These are phyloP conservation scores for Abrostola tripartita DNA, from an alignment of 2,888 invertebrate genomes.

Conservation along the genomic window DNA sequence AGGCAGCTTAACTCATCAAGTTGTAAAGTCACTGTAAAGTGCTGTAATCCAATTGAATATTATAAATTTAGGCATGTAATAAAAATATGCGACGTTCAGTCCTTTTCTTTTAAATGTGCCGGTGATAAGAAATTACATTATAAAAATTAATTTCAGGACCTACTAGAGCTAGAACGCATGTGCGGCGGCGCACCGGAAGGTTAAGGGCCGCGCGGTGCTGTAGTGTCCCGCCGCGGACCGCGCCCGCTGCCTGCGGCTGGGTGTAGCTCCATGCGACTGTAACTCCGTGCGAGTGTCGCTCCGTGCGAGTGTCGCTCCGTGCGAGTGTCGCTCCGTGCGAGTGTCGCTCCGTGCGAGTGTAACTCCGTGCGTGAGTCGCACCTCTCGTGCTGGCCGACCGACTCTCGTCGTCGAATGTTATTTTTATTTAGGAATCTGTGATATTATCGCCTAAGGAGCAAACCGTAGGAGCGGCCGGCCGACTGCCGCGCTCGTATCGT, in stretches of 20 bases:
- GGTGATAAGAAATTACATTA: not conserved
- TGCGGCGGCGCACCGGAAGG: slow-evolving; percentile 80
- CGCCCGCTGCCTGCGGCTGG: slow-evolving; percentile 1
- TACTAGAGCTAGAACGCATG: slow-evolving; percentile 76
- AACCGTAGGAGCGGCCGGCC: slow-evolving; percentile 53
- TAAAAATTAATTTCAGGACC: slow-evolving; percentile 67
- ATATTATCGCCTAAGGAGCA: slow-evolving; percentile 85
- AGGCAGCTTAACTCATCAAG: no score
- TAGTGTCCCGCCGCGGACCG: slow-evolving; percentile 12
- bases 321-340: no score
- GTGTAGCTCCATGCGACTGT: slow-evolving; percentile 10
- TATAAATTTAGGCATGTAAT: no score
- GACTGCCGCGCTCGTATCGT: slow-evolving; percentile 31
- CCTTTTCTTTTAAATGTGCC: not conserved
- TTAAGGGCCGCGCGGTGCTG: slow-evolving; percentile 50
- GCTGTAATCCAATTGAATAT: no score
- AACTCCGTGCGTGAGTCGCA: no score
- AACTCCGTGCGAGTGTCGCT: no score
- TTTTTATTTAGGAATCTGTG: slow-evolving; percentile 83
- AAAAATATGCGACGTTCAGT: no score
- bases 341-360: no score
- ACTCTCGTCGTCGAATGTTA: slow-evolving; percentile 56
- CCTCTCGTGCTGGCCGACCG: not conserved
- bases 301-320: no score
- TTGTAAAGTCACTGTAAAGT: no score